Evolutionary conservation across 1,140 invertebrate genomes (phyloP).

Genomic region (Helicoverpa zea): DNA sequence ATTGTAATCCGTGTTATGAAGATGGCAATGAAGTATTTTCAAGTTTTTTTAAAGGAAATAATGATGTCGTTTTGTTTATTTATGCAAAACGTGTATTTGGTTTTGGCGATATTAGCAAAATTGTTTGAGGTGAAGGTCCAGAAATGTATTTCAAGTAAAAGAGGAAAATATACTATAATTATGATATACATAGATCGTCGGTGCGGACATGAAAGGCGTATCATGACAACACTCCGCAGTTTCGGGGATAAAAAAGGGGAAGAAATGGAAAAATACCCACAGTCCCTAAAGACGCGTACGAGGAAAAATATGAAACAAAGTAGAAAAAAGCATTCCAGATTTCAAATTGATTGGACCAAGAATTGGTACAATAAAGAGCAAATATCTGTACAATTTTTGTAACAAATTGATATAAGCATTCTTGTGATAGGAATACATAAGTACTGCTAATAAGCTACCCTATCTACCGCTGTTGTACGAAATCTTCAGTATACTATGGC

Average conservation of each 20-base stretch:
- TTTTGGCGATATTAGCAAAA: neutral
- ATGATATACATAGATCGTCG: conserved; percentile 18
- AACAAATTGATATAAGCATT: conserved; percentile 45
- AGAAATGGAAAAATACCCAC: conserved; percentile 27
- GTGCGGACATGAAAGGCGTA: conserved; percentile 45
- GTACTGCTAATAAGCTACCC: neutral
- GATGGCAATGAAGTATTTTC: conserved; percentile 25
- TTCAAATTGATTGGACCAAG: conserved; percentile 43
- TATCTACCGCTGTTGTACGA: neutral
- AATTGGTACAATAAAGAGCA: conserved; percentile 46
- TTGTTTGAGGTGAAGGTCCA: neutral
- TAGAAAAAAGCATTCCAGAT: conserved; percentile 45
- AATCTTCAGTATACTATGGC: neutral
- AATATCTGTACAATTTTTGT: conserved; percentile 44
- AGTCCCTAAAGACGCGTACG: conserved; percentile 28
- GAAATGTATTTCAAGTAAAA: neutral
- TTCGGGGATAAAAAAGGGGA: conserved; percentile 26
- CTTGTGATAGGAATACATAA: conserved; percentile 19
- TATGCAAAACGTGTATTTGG: neutral
- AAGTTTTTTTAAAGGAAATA: neutral
- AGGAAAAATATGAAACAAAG: conserved; percentile 29
- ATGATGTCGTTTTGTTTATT: neutral
- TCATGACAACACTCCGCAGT: conserved; percentile 34
- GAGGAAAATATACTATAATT: conserved; percentile 18
- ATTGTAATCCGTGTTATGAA: conserved; percentile 28